Evolutionary conservation across 2,888 invertebrate genomes (phyloP), one percentile per base, ranked within the genome.

Genomic region (Plagiodera versicolora): DNA sequence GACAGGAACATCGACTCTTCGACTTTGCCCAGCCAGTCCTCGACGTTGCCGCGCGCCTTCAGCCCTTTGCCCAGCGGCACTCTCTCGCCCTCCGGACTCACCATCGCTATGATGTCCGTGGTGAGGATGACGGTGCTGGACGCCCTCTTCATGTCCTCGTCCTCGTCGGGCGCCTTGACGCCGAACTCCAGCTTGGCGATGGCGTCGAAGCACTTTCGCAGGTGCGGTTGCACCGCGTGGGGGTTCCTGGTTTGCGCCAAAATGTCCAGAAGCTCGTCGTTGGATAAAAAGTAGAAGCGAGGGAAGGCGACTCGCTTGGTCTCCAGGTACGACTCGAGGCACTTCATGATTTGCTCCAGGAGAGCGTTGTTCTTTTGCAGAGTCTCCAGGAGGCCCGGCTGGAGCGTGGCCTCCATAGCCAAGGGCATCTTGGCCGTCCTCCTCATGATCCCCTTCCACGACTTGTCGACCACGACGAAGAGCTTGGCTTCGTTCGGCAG

Each of bases 21-120:
- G 1, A 95, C 95, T 80, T 93, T 94, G 1, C 91, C 88, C 8
- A 95, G 81, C 95, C 95, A 95, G 73, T 94, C 92, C 79, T 95
- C 95, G 0, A 95, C 94, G 72, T 94, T 94, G 0, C 95, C 95
- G 56, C 94, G 84, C 6, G 67, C 67, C 80, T 93, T 94, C 8
- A 89, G 82, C 19, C 89, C 95, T 54, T 75, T 87, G 84, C 75
- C 64, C 9, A 95, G 83, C 47, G 84, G 83, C 3, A 95, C 87
- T 64, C 88, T 86, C 76, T 95, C 95, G 16, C 89, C 89, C 81
- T 95, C 95, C 0, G 95, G 94, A 10, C 95, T 95, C 1, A 94
- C 83, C 91, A 95, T 95, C 0, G 93, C 92, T 17, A 91, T 77
- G 28, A 95, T 95, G 74, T 95, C 94, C 10, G 91, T 92, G 0